Evolutionary conservation across 2,888 invertebrate species (phyloP).

Genomic region (Hetaerina titia): DNA sequence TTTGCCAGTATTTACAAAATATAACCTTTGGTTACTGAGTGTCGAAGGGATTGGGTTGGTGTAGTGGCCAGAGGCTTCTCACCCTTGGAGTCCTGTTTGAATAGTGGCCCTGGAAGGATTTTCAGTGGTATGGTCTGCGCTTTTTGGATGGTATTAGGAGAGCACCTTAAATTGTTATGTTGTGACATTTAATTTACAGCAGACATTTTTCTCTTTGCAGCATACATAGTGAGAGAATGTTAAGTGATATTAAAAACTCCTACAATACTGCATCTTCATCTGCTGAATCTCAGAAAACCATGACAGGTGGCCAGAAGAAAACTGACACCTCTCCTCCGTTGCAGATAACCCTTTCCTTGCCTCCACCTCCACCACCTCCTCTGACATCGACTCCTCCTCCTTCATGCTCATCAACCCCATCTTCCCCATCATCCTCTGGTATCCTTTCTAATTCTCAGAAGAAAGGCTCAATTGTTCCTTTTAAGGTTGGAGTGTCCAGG

Average conservation of each 20-base stretch:
- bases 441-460: slow-evolving; percentile 33
- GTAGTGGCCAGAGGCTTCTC: too few relatives aligned
- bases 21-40: too few relatives aligned
- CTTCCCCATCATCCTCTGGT: slow-evolving; percentile 32
- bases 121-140: too few relatives aligned
- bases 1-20: too few relatives aligned
- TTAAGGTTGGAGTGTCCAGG: slow-evolving; percentile 57
- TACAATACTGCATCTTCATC: slow-evolving; percentile 56
- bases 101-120: too few relatives aligned
- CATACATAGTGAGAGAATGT: slow-evolving; percentile 70
- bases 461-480: slow-evolving; percentile 37
- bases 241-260: slow-evolving; percentile 71
- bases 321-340: slow-evolving; percentile 19
- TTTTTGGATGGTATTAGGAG: too few relatives aligned
- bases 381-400: background rate
- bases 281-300: background rate
- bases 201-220: slow-evolving; percentile 67
- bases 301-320: slow-evolving; percentile 35
- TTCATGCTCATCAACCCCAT: background rate
- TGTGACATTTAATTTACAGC: background rate
- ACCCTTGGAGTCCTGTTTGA: too few relatives aligned
- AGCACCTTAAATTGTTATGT: background rate
- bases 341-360: slow-evolving; percentile 40
- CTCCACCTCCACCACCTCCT: slow-evolving; percentile 54
- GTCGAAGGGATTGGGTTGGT: too few relatives aligned